phyloP scores from a whole-genome alignment of 2,888 invertebrate genomes.

The Drosophila conformis region DNA sequence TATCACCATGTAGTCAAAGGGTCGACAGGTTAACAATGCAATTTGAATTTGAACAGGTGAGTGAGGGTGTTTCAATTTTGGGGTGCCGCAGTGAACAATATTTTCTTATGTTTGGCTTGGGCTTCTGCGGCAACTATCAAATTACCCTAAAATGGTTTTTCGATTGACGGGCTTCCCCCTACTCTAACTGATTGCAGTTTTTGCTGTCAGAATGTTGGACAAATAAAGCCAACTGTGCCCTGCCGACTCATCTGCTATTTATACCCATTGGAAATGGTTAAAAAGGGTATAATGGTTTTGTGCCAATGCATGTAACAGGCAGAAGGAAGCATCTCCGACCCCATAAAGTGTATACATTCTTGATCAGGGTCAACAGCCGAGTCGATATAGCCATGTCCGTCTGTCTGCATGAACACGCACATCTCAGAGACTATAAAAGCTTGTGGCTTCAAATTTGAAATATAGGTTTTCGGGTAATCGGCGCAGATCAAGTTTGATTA shows the following conservation, averaged over 20 bases:
- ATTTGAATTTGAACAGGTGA: background rate
- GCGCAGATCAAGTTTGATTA: too few relatives aligned
- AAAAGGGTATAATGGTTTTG: too few relatives aligned
- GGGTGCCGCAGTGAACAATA: background rate
- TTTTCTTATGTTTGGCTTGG: background rate
- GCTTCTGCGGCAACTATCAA: slow-evolving; percentile 33
- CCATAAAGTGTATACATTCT: too few relatives aligned
- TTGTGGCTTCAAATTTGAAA: too few relatives aligned
- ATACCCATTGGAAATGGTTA: too few relatives aligned
- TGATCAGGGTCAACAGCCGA: too few relatives aligned
- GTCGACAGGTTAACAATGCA: background rate
- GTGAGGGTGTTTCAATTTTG: background rate
- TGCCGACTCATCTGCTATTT: background rate
- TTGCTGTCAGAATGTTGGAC: slow-evolving; percentile 32
- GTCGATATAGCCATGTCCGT: too few relatives aligned
- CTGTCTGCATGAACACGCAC: too few relatives aligned
- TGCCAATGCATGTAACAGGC: too few relatives aligned
- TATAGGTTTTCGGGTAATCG: too few relatives aligned
- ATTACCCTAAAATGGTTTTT: slow-evolving; percentile 48
- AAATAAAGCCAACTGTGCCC: slow-evolving; percentile 52
- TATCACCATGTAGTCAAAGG: background rate
- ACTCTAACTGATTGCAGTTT: slow-evolving; percentile 1
- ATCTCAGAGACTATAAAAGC: too few relatives aligned
- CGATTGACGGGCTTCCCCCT: slow-evolving; percentile 39
- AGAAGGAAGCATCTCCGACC: too few relatives aligned